phyloP scores from a whole-genome alignment of 2,797 vertebrate genomes.

The Loriculus beryllinus region DNA sequence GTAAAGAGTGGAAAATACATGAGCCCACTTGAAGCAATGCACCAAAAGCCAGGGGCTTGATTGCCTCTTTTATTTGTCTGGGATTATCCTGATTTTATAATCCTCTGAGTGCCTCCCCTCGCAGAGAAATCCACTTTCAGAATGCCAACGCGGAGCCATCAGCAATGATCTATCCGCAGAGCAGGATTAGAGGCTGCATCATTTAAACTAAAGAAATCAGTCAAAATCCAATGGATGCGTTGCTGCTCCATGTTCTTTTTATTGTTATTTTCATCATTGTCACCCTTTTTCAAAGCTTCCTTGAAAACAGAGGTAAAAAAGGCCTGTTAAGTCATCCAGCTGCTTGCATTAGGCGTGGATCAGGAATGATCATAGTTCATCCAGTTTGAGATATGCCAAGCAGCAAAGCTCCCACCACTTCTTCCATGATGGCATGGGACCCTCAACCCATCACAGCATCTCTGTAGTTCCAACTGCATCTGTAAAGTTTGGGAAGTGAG shows the following conservation, averaged over 20 bases:
- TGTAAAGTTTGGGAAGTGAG: neutral
- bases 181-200: neutral
- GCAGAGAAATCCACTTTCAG: neutral
- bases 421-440: too few species aligned
- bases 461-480: neutral
- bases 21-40: neutral
- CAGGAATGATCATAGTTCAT: neutral
- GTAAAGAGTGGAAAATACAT: neutral
- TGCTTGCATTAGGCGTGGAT: neutral
- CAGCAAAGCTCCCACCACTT: neutral
- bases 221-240: neutral
- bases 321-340: neutral
- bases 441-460: neutral
- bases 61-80: neutral
- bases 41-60: neutral
- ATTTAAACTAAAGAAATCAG: neutral
- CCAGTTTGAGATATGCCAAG: neutral
- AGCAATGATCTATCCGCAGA: neutral
- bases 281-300: neutral
- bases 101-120: neutral
- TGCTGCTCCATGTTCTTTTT: neutral
- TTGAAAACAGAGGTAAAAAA: neutral
- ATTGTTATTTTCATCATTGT: neutral
- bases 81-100: conserved; percentile 19
- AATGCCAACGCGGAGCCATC: neutral